A percentile compares a stretch with the other conserved stretches of the same genome.
These are phyloP conservation scores for Diglossa cyanea DNA, from an alignment of 2,797 vertebrate genomes.

Conservation along the genomic window DNA sequence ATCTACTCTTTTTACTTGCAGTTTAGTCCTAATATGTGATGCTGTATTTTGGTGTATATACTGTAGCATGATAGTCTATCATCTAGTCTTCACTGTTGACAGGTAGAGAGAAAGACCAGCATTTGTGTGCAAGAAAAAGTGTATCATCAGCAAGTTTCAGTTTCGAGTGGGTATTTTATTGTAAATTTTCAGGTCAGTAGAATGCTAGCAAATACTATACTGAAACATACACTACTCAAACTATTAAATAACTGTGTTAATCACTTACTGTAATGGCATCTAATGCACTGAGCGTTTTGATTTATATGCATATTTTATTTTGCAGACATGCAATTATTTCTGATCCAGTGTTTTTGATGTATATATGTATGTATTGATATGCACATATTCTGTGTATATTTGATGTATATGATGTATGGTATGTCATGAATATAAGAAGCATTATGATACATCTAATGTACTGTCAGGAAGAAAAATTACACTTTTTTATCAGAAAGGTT, in stretches of 20 bases:
- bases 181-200: conserved; percentile 43
- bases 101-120: not conserved
- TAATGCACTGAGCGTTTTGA: conserved; percentile 69
- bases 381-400: conserved; percentile 46
- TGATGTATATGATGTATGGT: not conserved
- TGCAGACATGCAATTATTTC: conserved; percentile 72
- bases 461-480: conserved; percentile 30
- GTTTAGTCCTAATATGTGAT: not conserved
- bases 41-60: not conserved
- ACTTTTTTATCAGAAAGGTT: conserved; percentile 2
- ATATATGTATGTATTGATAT: conserved; percentile 60
- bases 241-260: conserved; percentile 65
- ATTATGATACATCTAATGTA: conserved; percentile 15
- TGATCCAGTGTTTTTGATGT: conserved; percentile 67
- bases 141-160: conserved; percentile 32
- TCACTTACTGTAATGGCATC: conserved; percentile 64
- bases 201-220: conserved; percentile 51
- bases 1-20: not conserved
- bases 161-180: conserved; percentile 27
- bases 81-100: not conserved
- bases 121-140: conserved; percentile 35
- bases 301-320: conserved; percentile 67
- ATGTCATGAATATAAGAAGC: conserved; percentile 32
- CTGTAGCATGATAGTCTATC: conserved; percentile 1
- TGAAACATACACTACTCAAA: conserved; percentile 57